A percentile compares a stretch with the other conserved stretches of the same genome.
Conservation (phyloP, 1,140 invertebrate genomes). For the Dendrolimus punctatus region DNA sequence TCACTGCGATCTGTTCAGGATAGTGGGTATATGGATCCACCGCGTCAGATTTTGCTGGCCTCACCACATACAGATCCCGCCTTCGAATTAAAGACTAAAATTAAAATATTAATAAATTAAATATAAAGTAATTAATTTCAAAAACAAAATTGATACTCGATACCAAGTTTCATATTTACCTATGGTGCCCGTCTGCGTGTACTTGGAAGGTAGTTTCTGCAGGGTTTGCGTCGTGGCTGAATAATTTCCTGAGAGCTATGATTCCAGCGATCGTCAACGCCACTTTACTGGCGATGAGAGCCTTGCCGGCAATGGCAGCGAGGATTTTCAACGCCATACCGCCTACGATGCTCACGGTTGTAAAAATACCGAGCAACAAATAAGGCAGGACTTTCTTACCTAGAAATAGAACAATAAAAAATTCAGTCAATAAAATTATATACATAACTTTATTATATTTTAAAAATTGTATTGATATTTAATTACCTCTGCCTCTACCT, state of each 20-base stretch:
- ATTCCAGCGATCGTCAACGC: conserved; percentile 79
- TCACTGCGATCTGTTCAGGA: conserved; percentile 72
- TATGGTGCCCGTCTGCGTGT: conserved; percentile 76
- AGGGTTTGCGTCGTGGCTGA: conserved; percentile 73
- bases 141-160: conserved; percentile 1
- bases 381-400: conserved; percentile 72
- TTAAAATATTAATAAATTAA: conserved; percentile 41
- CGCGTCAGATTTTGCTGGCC: conserved; percentile 64
- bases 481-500: conserved; percentile 65
- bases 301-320: conserved; percentile 78
- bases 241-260: conserved; percentile 79
- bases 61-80: conserved; percentile 74
- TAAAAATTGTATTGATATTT: background rate
- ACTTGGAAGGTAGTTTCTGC: conserved; percentile 77
- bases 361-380: conserved; percentile 75
- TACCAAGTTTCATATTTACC: conserved; percentile 43
- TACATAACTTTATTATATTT: background rate
- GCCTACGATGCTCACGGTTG: conserved; percentile 74
- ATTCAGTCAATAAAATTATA: background rate
- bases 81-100: conserved; percentile 70
- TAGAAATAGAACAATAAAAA: conserved; percentile 18
- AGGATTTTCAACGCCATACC: conserved; percentile 77
- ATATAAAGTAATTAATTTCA: conserved; percentile 2
- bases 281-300: conserved; percentile 78
- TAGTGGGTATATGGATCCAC: conserved; percentile 74